Conservation (phyloP, 2,888 invertebrate genomes). For the Platycheirus albimanus region DNA sequence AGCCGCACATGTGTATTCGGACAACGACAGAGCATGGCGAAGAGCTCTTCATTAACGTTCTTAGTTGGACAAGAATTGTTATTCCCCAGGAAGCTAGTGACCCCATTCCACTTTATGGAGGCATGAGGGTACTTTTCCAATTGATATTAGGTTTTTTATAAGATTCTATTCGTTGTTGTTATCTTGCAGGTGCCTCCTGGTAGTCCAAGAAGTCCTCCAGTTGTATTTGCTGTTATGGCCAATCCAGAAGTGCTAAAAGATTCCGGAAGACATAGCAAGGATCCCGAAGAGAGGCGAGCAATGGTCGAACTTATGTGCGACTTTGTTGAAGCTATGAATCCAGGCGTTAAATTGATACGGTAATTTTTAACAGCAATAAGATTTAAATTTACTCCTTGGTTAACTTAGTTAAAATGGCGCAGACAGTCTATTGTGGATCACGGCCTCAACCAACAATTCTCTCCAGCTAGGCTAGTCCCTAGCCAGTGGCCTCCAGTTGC, state of each 20-base stretch:
- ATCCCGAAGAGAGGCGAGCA: slow-evolving; percentile 86
- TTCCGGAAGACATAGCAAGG: slow-evolving; percentile 87
- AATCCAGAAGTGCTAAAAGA: slow-evolving; percentile 88
- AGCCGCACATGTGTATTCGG: slow-evolving; percentile 89
- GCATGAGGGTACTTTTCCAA: slow-evolving; percentile 85
- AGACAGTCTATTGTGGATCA: no score
- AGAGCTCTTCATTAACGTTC: slow-evolving; percentile 87
- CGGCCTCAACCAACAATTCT: no score
- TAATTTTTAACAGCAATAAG: no score
- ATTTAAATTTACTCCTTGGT: no score
- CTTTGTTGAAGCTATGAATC: slow-evolving; percentile 89
- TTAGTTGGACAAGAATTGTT: slow-evolving; percentile 89
- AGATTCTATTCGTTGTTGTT: not conserved
- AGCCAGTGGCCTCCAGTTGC: no score
- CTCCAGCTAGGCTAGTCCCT: no score
- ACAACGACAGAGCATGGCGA: slow-evolving; percentile 84
- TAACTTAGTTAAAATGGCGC: no score
- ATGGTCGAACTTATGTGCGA: slow-evolving; percentile 88
- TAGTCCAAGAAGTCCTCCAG: slow-evolving; percentile 85
- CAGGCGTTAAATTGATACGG: slow-evolving; percentile 85
- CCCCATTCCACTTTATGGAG: slow-evolving; percentile 88
- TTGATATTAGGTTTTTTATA: not conserved
- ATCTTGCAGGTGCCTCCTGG: slow-evolving; percentile 84
- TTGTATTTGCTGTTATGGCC: slow-evolving; percentile 89
- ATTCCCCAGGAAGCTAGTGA: slow-evolving; percentile 87